Base-by-base conservation (phyloP, 2,113 vertebrate species). In the Pteruthius melanotis region DNA sequence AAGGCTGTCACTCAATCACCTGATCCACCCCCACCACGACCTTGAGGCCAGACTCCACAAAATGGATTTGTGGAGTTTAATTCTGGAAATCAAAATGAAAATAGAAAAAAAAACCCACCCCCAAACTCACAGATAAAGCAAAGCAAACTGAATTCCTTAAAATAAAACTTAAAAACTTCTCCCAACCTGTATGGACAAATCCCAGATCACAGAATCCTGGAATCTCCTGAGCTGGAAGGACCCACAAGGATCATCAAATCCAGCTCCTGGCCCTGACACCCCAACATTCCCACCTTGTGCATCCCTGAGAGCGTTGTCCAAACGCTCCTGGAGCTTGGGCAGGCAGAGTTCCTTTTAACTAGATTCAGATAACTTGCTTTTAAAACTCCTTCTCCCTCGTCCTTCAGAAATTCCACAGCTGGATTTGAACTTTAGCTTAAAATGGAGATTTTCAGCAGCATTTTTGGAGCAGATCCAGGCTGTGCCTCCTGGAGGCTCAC, bases 291-390 rank as follows among this genome's bases (percentile, higher is more conserved):
- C 47, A 31, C 26, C 39, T 53, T 54, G 68, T 3, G 31, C 56
- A 71, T 15, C 56, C 44, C 33, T 74, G 28, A 30, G 30, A 60
- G 44, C 0, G 0, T 0, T 65, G 60, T 20, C 27, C 39, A 59
- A 74, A 59, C 0, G 0, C 23, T 59, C 37, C 37, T 14, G 10
- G 10, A 66, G 68, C 86, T 76, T 78, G 75, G 61, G 13, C 24
- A 76, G 39, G 39, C 70, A 69, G 17, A 61, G n/a, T 1, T 69
- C 30, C 42, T 54, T 21, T 1, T 4, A 37, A 53, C 5, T 1
- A 42, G 19, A 26, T 16, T 39, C 35, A 15, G 22, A 16, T 5
- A 31, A 13, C 24, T 42, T 31, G 10, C 17, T 76, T 61, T 65
- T 53, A 57, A 59, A 90, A 27, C 13, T 42, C 47, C 4, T 50